Evolutionary conservation across 1,140 invertebrate species (phyloP).

Genomic region (Bemisia tabaci): DNA sequence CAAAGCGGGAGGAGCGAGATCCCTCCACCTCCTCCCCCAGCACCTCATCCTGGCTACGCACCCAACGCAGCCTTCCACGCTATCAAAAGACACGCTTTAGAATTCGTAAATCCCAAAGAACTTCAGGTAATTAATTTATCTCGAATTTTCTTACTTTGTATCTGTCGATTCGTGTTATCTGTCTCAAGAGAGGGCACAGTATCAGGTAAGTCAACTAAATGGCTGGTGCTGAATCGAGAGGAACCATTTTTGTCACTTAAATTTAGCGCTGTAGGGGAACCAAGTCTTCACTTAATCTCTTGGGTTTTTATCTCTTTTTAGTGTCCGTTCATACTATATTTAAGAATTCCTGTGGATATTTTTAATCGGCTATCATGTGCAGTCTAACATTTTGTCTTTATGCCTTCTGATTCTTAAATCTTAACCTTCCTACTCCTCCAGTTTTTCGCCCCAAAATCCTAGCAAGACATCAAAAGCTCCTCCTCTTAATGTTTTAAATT

Average conservation of each 20-base stretch:
- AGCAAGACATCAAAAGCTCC: too few species aligned
- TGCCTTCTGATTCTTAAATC: too few species aligned
- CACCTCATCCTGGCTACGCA: slow-evolving; percentile 43
- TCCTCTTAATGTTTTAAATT: too few species aligned
- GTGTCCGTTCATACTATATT: too few species aligned
- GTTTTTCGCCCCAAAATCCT: too few species aligned
- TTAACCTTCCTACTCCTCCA: too few species aligned
- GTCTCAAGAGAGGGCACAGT: neutral
- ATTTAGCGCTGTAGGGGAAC: neutral
- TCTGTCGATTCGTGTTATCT: slow-evolving; percentile 1
- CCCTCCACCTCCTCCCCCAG: slow-evolving; percentile 33
- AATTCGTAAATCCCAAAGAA: slow-evolving; percentile 80
- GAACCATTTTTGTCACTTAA: neutral
- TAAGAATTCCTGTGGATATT: too few species aligned
- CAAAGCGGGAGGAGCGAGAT: slow-evolving; percentile 39
- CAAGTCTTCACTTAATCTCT: neutral
- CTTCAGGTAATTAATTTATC: slow-evolving; percentile 50
- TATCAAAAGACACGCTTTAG: slow-evolving; percentile 81
- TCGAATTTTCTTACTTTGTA: neutral
- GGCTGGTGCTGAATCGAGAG: neutral
- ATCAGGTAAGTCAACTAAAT: neutral
- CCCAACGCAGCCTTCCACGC: slow-evolving; percentile 85
- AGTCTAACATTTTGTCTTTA: too few species aligned
- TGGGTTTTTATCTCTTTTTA: too few species aligned
- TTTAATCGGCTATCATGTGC: too few species aligned